Percentiles rank a stretch among this genome's conserved stretches.
These are phyloP conservation scores for Cyclura pinguis DNA, from an alignment of 2,797 vertebrate genomes.

Conservation along the genomic window DNA sequence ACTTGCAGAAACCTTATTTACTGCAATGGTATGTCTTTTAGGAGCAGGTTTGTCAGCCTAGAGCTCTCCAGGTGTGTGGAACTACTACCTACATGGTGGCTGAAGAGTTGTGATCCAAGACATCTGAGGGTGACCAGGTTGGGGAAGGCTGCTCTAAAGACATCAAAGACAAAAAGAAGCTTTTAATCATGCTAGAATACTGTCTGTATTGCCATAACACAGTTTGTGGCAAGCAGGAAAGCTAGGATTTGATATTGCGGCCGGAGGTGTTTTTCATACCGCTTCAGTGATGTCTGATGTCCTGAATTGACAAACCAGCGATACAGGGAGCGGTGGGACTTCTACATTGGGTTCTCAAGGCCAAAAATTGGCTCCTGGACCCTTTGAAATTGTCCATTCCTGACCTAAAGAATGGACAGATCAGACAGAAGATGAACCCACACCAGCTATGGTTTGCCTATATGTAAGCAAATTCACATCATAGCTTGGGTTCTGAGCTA, in stretches of 20 bases:
- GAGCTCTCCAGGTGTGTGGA: neutral
- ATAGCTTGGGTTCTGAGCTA: neutral
- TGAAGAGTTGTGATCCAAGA: neutral
- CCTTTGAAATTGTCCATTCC: no score
- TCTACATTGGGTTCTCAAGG: no score
- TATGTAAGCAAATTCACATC: neutral
- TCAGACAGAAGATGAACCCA: neutral
- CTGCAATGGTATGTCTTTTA: neutral
- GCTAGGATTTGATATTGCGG: neutral
- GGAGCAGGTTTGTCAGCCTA: neutral
- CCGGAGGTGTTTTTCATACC: neutral
- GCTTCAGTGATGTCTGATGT: no score
- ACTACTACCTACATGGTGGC: neutral
- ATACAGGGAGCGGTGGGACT: no score
- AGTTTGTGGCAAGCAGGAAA: neutral
- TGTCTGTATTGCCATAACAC: neutral
- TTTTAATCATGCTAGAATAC: neutral
- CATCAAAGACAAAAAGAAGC: neutral
- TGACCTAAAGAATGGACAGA: neutral
- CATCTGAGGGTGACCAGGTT: neutral
- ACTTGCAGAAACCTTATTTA: neutral
- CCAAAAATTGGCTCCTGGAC: no score
- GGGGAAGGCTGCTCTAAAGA: no score
- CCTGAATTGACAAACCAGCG: neutral
- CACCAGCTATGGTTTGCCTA: neutral